Conservation (phyloP, 2,888 invertebrate species). For the Bellardia bayeri region DNA sequence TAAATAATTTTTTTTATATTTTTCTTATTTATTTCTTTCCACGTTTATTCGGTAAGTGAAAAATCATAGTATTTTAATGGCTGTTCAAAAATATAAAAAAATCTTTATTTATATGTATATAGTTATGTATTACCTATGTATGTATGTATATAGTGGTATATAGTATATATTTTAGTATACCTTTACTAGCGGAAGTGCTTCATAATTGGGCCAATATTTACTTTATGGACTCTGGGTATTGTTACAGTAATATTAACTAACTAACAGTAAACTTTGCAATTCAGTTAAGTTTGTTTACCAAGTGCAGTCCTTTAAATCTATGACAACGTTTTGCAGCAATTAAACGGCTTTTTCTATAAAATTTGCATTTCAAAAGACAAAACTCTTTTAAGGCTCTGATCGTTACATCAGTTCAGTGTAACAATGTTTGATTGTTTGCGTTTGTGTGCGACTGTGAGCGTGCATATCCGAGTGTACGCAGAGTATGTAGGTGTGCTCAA, state of each 20-base stretch:
- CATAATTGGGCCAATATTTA: slow-evolving; percentile 71
- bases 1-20: slow-evolving; percentile 22
- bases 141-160: no score
- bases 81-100: slow-evolving; percentile 5
- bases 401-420: slow-evolving; percentile 11
- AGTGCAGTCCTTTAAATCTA: not conserved
- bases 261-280: slow-evolving; percentile 65
- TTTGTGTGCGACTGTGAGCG: not conserved
- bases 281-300: slow-evolving; percentile 62
- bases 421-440: slow-evolving; percentile 18
- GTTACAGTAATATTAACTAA: slow-evolving; percentile 63
- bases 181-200: slow-evolving; percentile 8
- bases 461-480: not conserved
- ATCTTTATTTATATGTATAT: not conserved
- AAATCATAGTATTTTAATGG: slow-evolving; percentile 63
- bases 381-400: slow-evolving; percentile 22
- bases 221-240: slow-evolving; percentile 70
- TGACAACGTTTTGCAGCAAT: not conserved
- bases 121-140: not conserved
- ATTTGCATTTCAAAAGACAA: not conserved
- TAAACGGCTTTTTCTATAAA: not conserved
- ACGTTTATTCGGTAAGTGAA: slow-evolving; percentile 16
- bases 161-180: no score
- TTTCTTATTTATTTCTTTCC: not conserved
- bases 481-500: not conserved